phyloP scores from a whole-genome alignment of 2,888 invertebrate species.

The Eledona agricola region DNA sequence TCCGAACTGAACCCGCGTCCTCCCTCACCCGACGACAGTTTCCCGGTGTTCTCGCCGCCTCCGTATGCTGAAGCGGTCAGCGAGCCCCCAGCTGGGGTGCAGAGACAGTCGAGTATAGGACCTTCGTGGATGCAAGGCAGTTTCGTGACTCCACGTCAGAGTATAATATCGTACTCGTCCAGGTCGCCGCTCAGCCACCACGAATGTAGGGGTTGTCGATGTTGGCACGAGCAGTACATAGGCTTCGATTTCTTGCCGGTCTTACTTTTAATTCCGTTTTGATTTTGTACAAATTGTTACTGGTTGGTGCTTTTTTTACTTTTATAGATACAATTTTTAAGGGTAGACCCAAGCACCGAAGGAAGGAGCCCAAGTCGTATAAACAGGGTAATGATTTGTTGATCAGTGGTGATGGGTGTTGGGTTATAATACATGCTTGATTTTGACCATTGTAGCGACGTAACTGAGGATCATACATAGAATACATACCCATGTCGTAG shows the following conservation, averaged over 20 bases:
- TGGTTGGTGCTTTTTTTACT: constrained; percentile 42
- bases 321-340: constrained; percentile 66
- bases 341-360: constrained; percentile 64
- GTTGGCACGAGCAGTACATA: constrained; percentile 36
- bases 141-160: constrained; percentile 72
- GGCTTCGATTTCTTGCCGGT: constrained; percentile 19
- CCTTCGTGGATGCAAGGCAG: constrained; percentile 66
- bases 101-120: constrained; percentile 63
- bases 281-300: constrained; percentile 15
- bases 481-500: too few relatives aligned
- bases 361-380: constrained; percentile 64
- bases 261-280: constrained; percentile 3
- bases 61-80: constrained; percentile 58
- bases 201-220: constrained; percentile 73
- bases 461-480: too few relatives aligned
- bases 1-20: constrained; percentile 75
- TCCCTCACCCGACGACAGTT: constrained; percentile 81
- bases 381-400: constrained; percentile 65
- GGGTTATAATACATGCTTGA: constrained; percentile 25
- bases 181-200: constrained; percentile 84
- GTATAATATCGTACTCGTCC: constrained; percentile 80
- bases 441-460: constrained; percentile 8
- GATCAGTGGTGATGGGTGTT: constrained; percentile 33
- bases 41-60: constrained; percentile 86
- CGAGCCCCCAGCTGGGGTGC: constrained; percentile 54